These are phyloP conservation scores for Agonum fuliginosum DNA, from an alignment of 2,888 invertebrate species.

Conservation along the genomic window DNA sequence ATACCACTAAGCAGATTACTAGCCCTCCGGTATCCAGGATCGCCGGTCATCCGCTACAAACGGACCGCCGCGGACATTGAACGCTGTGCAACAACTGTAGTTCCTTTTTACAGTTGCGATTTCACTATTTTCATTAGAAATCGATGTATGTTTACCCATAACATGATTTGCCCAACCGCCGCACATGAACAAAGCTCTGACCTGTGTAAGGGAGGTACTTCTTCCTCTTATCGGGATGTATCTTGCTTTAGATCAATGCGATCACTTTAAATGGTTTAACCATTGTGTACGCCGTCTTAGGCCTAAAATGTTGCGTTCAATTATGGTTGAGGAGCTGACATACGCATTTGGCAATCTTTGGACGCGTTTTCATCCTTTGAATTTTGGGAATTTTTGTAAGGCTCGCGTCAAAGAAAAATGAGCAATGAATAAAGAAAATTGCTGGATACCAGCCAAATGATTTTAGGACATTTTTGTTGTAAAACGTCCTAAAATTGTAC, in stretches of 20 bases:
- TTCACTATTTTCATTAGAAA: slow-evolving; percentile 39
- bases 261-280: slow-evolving; percentile 70
- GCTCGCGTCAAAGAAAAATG: no score
- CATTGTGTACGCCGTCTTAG: slow-evolving; percentile 68
- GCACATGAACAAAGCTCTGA: slow-evolving; percentile 19
- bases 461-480: no score
- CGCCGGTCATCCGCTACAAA: background rate
- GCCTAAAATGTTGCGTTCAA: slow-evolving; percentile 67
- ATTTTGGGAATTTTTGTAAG: no score
- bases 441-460: no score
- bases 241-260: slow-evolving; percentile 31
- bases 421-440: no score
- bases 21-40: slow-evolving; percentile 30
- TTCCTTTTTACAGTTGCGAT: slow-evolving; percentile 37
- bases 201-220: background rate
- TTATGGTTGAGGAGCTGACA: slow-evolving; percentile 54
- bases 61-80: slow-evolving; percentile 8
- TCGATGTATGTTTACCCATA: slow-evolving; percentile 24
- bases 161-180: slow-evolving; percentile 25
- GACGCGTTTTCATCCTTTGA: background rate
- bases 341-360: slow-evolving; percentile 41
- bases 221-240: slow-evolving; percentile 35
- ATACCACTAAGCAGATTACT: slow-evolving; percentile 72
- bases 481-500: no score
- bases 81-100: slow-evolving; percentile 19